Percentiles rank a stretch among this genome's conserved stretches.
phyloP scores from a whole-genome alignment of 2,888 invertebrate genomes.

The Drosophila leonis region DNA sequence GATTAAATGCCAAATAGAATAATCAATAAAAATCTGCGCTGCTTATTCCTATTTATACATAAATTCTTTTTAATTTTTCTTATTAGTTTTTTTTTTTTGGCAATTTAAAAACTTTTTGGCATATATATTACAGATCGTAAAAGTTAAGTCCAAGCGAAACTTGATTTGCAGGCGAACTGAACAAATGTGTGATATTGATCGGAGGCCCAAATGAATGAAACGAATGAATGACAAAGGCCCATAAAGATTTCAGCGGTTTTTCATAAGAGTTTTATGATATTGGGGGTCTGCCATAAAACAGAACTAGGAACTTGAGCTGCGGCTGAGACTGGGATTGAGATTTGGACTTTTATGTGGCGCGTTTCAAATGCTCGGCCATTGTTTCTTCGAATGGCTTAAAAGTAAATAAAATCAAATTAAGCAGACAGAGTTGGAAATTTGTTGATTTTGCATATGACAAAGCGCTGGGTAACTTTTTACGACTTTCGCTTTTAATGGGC shows the following conservation, averaged over 20 bases:
- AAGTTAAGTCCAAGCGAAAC: constrained; percentile 58
- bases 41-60: constrained; percentile 24
- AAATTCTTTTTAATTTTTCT: constrained; percentile 5
- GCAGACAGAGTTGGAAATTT: constrained; percentile 50
- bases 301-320: constrained; percentile 36
- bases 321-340: constrained; percentile 8
- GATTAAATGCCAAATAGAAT: constrained; percentile 72
- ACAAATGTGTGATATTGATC: constrained; percentile 48
- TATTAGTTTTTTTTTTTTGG: constrained; percentile 7
- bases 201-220: constrained; percentile 9
- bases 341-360: constrained; percentile 45
- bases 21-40: constrained; percentile 64
- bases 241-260: constrained; percentile 72
- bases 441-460: constrained; percentile 77
- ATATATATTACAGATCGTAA: constrained; percentile 68
- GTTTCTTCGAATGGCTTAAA: constrained; percentile 48
- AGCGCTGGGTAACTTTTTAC: constrained; percentile 62
- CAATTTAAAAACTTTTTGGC: constrained; percentile 62
- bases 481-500: constrained; percentile 75
- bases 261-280: constrained; percentile 45
- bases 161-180: constrained; percentile 63
- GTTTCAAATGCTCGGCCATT: constrained; percentile 66
- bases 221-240: constrained; percentile 45
- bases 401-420: constrained; percentile 64
- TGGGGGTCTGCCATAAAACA: constrained; percentile 33